Base-by-base conservation (phyloP, 2,113 vertebrate species). In the Nyctereutes procyonoides region DNA sequence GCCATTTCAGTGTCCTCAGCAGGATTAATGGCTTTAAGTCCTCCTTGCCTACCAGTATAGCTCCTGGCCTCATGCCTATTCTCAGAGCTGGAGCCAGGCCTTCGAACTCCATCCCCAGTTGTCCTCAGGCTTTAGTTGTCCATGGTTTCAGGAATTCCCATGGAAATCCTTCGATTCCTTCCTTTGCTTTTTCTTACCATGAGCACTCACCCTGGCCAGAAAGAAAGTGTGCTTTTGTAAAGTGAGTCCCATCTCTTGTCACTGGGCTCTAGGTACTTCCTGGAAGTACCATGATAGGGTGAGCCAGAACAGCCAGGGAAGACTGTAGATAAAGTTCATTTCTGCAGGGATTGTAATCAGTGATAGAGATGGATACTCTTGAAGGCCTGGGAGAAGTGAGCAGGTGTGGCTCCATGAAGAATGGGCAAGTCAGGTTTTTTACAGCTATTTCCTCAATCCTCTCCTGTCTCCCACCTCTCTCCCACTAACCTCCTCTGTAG, bases 171-270 rank as follows among this genome's bases (percentile, higher is more conserved):
- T 30, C 2, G 22, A 48, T 58, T 88, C 65, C 63, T 79, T 90
- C 71, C 86, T 93, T 35, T 81, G 22, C 12, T 58, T 76, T 43
- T 51, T 55, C 58, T 92, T 71, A 20, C 62, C 60, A 20, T 14
- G 10, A 96, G 55, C 58, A 77, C 12, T 71, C 82, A 55, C 20
- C 58, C 87, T 67, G 63, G 32, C 43, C 71, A 97, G 63, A 76
- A 97, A 77, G 62, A 58, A 89, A n/a, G 26, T n/a, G 38, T 9
- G 12, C 60, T 74, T 80, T 89, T 82, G 9, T 91, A 85, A 96
- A 60, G 65, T 24, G 43, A n/a, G 30, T 97, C 35, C 20, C 20
- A 43, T 81, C 35, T 84, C 30, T 74, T 65, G 26, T 56, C 63
- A 19, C n/a, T 76, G 79, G 63, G 32, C 30, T 86, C 28, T 19